Base-by-base conservation (phyloP, 2,888 invertebrate genomes). In the Drosophila nigritarsus region DNA sequence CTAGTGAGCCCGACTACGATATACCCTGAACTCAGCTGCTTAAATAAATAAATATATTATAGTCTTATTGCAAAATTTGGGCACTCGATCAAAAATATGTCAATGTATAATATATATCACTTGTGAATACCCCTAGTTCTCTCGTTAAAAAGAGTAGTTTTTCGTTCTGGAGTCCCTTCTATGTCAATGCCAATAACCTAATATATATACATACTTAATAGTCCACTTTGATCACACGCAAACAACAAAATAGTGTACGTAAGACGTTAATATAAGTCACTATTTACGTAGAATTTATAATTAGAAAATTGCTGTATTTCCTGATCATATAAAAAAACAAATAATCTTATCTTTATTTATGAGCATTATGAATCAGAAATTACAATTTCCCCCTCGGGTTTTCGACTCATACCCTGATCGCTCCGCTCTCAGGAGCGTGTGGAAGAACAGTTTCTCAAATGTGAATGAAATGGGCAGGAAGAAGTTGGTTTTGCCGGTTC, bases 341-440 rank as follows among this genome's bases (percentile, higher is more conserved):
- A 53, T 24, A 20, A 27, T 54, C 54, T 38, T 54, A 38, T 38
- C 54, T 54, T 38, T 38, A 54, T 54, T 54, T 27, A 38, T 55
- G 18, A 29, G 55, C 27, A n/a, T 55, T 27, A n/a, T 55, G 55
- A 55, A 55, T 55, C 55, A 55, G 38, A 27, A 54, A 54, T 7
- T 27, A 18, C 24, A 54, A 54, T 24, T 53, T 18, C 5, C 24
- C 5, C 11, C 11, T 11, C 7, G 11, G 18, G 2, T 38, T 54
- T 54, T 27, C 18, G 38, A 38, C 27, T 38, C 54, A 24, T 7
- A 24, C 18, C 34, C 24, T 36, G 18, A 9, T 6, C 11, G 24
- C 9, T 9, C 24, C n/a, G 18, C 27, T 53, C 20, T 53, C 24
- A 29, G 48, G 15, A 27, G 48, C 18, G 48, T 27, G 48, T 18